phyloP scores from a whole-genome alignment of 2,113 vertebrate genomes.

The Charina bottae region DNA sequence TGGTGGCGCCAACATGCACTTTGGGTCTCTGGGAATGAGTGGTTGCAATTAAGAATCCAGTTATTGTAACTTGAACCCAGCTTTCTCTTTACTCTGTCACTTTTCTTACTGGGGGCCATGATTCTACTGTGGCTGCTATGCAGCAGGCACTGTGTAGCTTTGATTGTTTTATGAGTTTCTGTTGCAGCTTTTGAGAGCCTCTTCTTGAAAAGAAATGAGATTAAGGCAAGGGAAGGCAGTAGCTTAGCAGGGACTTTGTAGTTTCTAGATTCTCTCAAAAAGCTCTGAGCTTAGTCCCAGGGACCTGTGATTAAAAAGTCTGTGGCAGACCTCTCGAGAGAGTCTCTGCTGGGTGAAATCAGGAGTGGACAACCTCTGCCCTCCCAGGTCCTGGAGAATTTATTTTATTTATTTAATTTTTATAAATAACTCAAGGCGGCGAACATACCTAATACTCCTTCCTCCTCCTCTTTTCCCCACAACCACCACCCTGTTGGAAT shows the following conservation, averaged over 20 bases:
- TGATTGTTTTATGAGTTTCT: no score
- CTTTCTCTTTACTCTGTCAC: slow-evolving; percentile 7
- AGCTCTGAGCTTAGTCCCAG: neutral
- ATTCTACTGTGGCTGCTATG: neutral
- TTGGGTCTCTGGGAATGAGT: slow-evolving; percentile 35
- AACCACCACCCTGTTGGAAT: no score
- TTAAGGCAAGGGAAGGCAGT: neutral
- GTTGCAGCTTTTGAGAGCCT: neutral
- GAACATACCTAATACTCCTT: no score
- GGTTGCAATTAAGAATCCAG: slow-evolving; percentile 46
- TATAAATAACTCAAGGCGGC: no score
- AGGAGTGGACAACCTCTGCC: neutral
- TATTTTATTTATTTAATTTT: no score
- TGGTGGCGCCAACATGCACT: slow-evolving; percentile 1
- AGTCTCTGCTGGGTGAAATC: neutral
- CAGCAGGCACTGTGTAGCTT: neutral
- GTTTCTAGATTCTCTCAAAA: neutral
- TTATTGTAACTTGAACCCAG: slow-evolving; percentile 31
- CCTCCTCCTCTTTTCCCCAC: no score
- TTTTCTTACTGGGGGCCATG: neutral
- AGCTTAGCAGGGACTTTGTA: neutral
- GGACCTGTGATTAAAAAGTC: neutral
- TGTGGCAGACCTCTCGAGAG: neutral
- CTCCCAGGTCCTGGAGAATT: neutral
- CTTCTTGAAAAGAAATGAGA: neutral